Evolutionary conservation across 2,113 vertebrate species (phyloP).

Genomic region (Emydura subglobosa): DNA sequence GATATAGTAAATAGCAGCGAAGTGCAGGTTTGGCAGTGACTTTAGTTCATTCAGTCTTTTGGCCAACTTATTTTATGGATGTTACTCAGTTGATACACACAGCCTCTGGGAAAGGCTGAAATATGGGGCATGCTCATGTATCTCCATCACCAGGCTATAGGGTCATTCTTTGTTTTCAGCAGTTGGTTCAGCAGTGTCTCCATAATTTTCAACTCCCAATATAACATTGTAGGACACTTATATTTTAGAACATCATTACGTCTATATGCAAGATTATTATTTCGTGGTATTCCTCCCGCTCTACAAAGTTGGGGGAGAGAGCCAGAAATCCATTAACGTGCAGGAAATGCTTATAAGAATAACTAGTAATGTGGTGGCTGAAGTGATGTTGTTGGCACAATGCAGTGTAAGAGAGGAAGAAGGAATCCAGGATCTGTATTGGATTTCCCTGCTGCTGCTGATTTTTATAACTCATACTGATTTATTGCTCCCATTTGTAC

Average conservation of each 20-base stretch:
- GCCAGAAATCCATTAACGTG: not conserved
- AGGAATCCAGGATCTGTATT: too few species aligned
- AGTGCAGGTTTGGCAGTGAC: conserved; percentile 59
- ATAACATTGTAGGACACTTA: not conserved
- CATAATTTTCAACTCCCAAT: not conserved
- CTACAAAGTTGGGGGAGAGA: not conserved
- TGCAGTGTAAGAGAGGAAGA: too few species aligned
- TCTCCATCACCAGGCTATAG: not conserved
- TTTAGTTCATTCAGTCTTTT: conserved; percentile 67
- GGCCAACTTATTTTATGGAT: conserved; percentile 34
- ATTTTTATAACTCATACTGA: too few species aligned
- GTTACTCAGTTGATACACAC: conserved; percentile 31
- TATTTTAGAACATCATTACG: not conserved
- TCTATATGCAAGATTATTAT: not conserved
- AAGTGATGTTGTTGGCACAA: too few species aligned
- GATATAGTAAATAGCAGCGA: conserved; percentile 63
- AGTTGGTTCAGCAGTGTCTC: not conserved
- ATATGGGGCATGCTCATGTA: not conserved
- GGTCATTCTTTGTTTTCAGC: not conserved
- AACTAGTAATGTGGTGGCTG: too few species aligned
- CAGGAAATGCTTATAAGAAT: too few species aligned
- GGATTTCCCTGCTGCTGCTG: too few species aligned
- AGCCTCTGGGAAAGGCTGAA: conserved; percentile 7
- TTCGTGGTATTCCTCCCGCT: not conserved
- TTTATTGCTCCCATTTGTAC: too few species aligned